phyloP scores from a whole-genome alignment of 1,140 invertebrate species.

The Stegodyphus dumicola region DNA sequence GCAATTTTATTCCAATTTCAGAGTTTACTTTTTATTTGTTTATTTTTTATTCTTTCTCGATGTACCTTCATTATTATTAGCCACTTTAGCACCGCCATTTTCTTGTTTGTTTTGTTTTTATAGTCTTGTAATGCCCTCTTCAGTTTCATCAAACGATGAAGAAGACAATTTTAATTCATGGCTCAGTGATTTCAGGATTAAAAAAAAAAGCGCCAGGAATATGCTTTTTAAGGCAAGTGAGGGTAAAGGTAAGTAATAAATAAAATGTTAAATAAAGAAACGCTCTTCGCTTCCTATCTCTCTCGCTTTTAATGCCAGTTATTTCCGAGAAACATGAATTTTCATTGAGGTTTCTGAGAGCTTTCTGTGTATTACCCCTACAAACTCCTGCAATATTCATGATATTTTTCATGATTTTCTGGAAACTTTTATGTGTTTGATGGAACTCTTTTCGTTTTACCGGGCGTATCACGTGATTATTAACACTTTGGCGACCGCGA shows the following conservation, averaged over 20 bases:
- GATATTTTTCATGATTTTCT: constrained; percentile 23
- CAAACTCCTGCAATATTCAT: constrained; percentile 43
- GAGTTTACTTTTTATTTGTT: background rate
- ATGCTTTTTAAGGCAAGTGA: background rate
- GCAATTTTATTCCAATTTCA: constrained; percentile 50
- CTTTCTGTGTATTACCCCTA: background rate
- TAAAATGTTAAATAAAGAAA: background rate
- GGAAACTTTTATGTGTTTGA: background rate
- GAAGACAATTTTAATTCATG: constrained; percentile 33
- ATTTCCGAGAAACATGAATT: constrained; percentile 22
- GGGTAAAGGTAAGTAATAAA: background rate
- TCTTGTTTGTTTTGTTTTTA: constrained; percentile 13
- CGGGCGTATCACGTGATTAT: background rate
- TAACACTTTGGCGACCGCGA: background rate
- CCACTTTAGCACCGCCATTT: background rate
- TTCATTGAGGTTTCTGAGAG: constrained; percentile 3
- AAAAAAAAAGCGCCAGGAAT: background rate
- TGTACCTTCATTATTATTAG: constrained; percentile 35
- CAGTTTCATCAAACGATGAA: background rate
- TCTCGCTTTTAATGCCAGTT: background rate
- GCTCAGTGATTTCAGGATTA: constrained; percentile 21
- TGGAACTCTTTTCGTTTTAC: background rate
- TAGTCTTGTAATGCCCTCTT: background rate
- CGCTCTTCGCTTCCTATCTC: background rate
- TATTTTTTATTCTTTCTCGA: background rate